A percentile compares a stretch with the other conserved stretches of the same genome.
Evolutionary conservation across 2,797 vertebrate species (phyloP).

Genomic region (Myotis daubentonii): DNA sequence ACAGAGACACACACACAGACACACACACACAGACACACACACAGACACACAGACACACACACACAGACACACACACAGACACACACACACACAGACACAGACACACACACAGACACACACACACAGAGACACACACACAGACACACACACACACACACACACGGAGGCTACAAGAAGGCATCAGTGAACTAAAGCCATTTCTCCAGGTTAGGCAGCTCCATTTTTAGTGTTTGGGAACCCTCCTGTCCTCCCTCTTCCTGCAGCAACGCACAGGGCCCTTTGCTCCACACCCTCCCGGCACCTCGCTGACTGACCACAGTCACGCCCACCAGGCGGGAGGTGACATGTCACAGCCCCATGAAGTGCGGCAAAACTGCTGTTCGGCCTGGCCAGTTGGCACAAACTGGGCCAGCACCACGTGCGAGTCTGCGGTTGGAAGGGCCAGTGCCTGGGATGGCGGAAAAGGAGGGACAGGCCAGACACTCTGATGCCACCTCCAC

Average conservation of each 20-base stretch:
- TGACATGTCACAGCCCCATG: not conserved
- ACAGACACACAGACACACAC: not conserved
- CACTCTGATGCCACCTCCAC: not conserved
- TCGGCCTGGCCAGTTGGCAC: not conserved
- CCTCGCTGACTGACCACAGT: fast-evolving
- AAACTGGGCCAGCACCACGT: no score
- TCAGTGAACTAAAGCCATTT: no score
- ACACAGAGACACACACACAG: no score
- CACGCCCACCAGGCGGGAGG: not conserved
- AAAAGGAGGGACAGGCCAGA: not conserved
- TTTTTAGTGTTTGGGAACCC: no score
- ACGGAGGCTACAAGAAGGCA: no score
- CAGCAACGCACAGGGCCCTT: not conserved
- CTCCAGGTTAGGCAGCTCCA: no score
- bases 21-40: no score
- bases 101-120: not conserved
- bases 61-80: not conserved
- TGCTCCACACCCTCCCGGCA: not conserved
- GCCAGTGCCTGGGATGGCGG: not conserved
- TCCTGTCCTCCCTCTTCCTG: no score
- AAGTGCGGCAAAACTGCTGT: fast-evolving
- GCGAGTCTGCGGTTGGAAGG: not conserved
- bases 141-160: no score
- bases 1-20: no score
- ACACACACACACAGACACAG: no score